Base-by-base conservation (phyloP, 2,888 invertebrate species). In the Nesidiocoris tenuis region DNA sequence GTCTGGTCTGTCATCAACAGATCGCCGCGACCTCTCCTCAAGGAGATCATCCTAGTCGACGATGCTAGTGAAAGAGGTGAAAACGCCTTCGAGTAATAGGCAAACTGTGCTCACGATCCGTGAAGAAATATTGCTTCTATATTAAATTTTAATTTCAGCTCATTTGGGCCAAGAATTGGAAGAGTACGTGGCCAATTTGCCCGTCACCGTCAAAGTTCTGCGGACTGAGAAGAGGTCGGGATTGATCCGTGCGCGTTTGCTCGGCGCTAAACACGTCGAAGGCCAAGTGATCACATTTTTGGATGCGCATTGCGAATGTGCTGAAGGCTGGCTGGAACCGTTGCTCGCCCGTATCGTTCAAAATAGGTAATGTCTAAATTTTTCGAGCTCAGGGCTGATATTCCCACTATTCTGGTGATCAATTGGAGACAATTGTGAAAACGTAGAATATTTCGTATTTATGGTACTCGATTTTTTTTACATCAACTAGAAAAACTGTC, bases 261-360 rank as follows among this genome's bases (percentile, higher is more conserved):
- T 96, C 81, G 99, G 99, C 79, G 97, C 97, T 65, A 93, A 93
- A 83, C 91, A 94, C 83, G 96, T 95, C 5, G 91, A 89, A 81
- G 98, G 97, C 76, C 91, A 95, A 84, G 93, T 95, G 71, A 91
- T 97, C 81, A 98, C 97, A 16, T 99, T 99, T 86, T 86, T 99
- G 76, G 99, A 99, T 84, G 97, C 98, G 1, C 98, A 99, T 84
- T 98, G 98, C 84, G 98, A 99, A 84, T 98, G 98, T 82, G 94
- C 95, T 74, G 95, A 95, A 86, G 98, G 98, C n/a, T 99, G 99
- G 98, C 85, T 99, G 80, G 98, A 98, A 83, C 98, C 98, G 0
- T 86, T 99, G 17, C 84, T 99, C 74, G 89, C 94, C 21, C 89
- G 98, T 81, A 96, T 99, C 80, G 95, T 94, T 3, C 90, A 94